A percentile compares a stretch with the other conserved stretches of the same genome.
Conservation (phyloP, 2,113 vertebrate genomes). For the Gorilla gorilla region DNA sequence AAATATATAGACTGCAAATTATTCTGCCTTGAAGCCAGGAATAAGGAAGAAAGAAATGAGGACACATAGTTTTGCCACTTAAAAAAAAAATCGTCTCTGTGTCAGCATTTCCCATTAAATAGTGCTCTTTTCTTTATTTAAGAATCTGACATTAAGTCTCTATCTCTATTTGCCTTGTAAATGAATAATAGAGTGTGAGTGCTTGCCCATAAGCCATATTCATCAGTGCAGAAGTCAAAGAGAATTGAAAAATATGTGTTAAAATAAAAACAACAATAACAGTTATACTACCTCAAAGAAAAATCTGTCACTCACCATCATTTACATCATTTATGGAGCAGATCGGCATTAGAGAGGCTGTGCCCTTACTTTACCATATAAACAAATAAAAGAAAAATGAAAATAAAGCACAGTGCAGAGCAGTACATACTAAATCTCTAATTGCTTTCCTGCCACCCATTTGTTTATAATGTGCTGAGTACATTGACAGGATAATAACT, state of each 20-base stretch:
- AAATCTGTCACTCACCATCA: not conserved
- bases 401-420: slow-evolving; percentile 23
- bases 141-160: not conserved
- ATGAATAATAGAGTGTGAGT: not conserved
- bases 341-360: not conserved
- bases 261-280: slow-evolving; percentile 36
- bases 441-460: slow-evolving; percentile 36
- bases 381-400: slow-evolving; percentile 56
- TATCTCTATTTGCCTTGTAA: not conserved
- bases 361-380: slow-evolving; percentile 29
- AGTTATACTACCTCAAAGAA: not conserved
- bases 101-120: not conserved
- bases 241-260: slow-evolving; percentile 15
- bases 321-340: slow-evolving; percentile 31
- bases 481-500: slow-evolving; percentile 24
- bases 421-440: slow-evolving; percentile 43
- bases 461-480: slow-evolving; percentile 44
- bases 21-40: not conserved
- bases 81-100: not conserved
- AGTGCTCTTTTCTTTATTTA: not conserved
- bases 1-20: not conserved
- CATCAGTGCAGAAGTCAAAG: not conserved
- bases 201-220: not conserved
- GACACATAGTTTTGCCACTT: not conserved
- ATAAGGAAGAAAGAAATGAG: not conserved